phyloP scores from a whole-genome alignment of 2,113 vertebrate genomes.

The Daphoenositta chrysoptera region DNA sequence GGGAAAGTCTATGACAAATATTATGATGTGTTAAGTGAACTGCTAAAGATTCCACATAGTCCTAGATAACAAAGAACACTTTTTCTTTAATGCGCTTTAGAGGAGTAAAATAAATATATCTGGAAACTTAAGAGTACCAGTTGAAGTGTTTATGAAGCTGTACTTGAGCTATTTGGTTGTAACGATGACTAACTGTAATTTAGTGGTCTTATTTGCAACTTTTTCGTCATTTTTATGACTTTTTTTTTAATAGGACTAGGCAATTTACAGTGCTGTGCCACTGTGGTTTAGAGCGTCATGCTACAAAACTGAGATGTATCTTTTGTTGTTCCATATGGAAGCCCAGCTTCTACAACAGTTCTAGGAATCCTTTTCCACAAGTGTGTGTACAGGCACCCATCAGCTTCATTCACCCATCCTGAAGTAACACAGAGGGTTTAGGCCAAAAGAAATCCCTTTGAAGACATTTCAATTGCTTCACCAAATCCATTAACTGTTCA shows the following conservation, averaged over 20 bases:
- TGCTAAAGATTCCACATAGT: not conserved
- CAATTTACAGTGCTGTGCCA: not conserved
- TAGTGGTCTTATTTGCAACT: not conserved
- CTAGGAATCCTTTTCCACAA: not conserved
- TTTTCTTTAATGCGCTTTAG: slow-evolving; percentile 28
- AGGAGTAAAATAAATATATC: slow-evolving; percentile 40
- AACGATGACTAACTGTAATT: not conserved
- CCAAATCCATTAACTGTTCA: not conserved
- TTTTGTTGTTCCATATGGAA: not conserved
- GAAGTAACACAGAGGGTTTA: not conserved
- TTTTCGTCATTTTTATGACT: not conserved
- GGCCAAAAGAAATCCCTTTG: not conserved
- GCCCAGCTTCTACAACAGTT: not conserved
- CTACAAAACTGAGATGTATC: not conserved
- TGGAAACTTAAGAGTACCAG: slow-evolving; percentile 19
- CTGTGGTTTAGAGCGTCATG: not conserved
- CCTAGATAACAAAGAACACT: slow-evolving; percentile 29
- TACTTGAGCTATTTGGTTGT: not conserved
- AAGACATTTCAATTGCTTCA: not conserved
- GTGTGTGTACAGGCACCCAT: not conserved
- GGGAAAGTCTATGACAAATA: not conserved
- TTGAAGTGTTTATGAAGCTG: slow-evolving; percentile 46
- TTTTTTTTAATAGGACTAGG: not conserved
- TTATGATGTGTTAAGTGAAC: slow-evolving; percentile 36
- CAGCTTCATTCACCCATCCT: not conserved